Percentiles rank a stretch among this genome's conserved stretches.
Conservation (phyloP, 2,113 vertebrate genomes). For the Mastomys natalensis region DNA sequence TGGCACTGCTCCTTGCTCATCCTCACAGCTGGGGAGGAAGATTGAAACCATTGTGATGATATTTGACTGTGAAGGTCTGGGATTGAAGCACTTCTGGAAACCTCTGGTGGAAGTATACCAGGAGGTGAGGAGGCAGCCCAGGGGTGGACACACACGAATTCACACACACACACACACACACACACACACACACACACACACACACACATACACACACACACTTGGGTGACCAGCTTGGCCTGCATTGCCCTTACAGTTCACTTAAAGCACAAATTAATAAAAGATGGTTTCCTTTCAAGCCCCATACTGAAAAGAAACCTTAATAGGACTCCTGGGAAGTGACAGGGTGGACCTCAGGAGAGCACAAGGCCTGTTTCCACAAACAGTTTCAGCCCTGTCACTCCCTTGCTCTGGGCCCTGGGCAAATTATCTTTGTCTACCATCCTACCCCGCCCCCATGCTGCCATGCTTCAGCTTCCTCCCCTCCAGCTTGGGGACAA, state of each 20-base stretch:
- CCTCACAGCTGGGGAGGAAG: constrained; percentile 91
- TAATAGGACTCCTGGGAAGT: neutral
- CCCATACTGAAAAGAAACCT: neutral
- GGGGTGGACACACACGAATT: neutral
- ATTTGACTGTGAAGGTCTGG: constrained; percentile 96
- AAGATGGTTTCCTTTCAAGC: neutral
- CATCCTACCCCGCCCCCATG: too few relatives aligned
- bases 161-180: neutral
- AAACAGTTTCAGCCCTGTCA: neutral
- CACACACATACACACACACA: neutral
- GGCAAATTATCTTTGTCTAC: neutral
- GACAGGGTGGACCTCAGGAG: neutral
- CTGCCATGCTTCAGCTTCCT: neutral
- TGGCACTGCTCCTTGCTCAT: neutral
- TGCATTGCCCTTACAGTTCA: neutral
- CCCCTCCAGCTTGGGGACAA: neutral
- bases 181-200: neutral
- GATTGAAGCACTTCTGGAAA: constrained; percentile 98
- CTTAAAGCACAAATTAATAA: neutral
- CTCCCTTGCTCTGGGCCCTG: neutral
- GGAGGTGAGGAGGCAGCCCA: constrained; percentile 88
- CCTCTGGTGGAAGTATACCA: constrained; percentile 94
- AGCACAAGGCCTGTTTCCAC: neutral
- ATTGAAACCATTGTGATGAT: constrained; percentile 95
- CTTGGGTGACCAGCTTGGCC: neutral